phyloP scores from a whole-genome alignment of 2,113 vertebrate species.

The Crotophaga sulcirostris region DNA sequence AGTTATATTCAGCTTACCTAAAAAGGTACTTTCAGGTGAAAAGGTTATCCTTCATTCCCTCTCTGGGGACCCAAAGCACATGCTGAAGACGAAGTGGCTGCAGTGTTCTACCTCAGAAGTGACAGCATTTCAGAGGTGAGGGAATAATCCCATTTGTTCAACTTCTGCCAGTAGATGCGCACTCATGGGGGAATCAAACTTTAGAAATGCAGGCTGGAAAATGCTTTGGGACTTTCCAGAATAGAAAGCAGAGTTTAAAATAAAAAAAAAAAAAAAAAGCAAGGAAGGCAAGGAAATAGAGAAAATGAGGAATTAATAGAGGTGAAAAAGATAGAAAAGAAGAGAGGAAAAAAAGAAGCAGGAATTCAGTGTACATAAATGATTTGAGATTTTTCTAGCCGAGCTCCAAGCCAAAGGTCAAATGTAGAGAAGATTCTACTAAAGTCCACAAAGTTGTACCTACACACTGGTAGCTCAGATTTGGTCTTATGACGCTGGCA shows the following conservation, averaged over 20 bases:
- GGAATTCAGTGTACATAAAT: neutral
- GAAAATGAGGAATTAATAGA: neutral
- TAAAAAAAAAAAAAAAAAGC: neutral
- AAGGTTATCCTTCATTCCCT: constrained; percentile 19
- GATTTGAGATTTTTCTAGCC: constrained; percentile 18
- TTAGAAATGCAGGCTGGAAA: constrained; percentile 13
- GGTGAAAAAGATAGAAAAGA: neutral
- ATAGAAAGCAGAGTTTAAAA: constrained; percentile 24
- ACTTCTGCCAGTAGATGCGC: neutral
- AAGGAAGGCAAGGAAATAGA: neutral
- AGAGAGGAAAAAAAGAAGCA: neutral
- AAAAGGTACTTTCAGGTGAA: constrained; percentile 31
- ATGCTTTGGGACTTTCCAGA: constrained; percentile 29
- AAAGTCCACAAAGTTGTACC: neutral
- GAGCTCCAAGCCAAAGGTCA: neutral
- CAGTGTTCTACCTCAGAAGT: constrained; percentile 22
- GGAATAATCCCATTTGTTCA: constrained; percentile 28
- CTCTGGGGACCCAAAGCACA: neutral
- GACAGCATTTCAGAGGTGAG: constrained; percentile 30
- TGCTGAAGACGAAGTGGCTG: neutral
- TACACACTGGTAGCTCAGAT: neutral
- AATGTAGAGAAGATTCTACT: neutral
- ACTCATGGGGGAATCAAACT: neutral
- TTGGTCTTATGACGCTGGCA: neutral
- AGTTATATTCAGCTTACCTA: constrained; percentile 6